Conservation (phyloP, 2,888 invertebrate genomes). For the Ochropleura leucogaster region DNA sequence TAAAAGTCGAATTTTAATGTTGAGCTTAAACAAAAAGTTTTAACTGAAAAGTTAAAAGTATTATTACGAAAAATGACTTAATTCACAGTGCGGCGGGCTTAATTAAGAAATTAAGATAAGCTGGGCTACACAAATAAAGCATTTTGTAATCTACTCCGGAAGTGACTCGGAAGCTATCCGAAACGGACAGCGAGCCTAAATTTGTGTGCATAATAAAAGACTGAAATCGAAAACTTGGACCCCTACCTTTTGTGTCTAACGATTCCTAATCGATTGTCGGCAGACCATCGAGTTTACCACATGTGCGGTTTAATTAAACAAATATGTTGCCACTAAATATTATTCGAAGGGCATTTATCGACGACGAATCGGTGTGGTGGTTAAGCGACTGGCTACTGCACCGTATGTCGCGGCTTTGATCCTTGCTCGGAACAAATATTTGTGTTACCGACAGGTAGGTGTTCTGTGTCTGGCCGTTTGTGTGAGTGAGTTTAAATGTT, state of each 20-base stretch:
- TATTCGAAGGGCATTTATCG: not conserved
- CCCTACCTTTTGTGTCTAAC: conserved; percentile 68
- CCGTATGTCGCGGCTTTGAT: too few relatives aligned
- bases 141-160: conserved; percentile 86
- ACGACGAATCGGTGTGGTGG: too few relatives aligned
- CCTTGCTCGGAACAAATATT: too few relatives aligned
- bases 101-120: conserved; percentile 89
- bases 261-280: conserved; percentile 38
- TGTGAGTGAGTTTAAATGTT: too few relatives aligned
- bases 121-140: conserved; percentile 81
- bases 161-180: conserved; percentile 84
- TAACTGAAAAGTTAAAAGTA: conserved; percentile 54
- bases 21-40: conserved; percentile 46
- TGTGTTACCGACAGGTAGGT: too few relatives aligned
- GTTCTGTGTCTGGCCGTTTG: too few relatives aligned
- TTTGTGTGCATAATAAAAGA: conserved; percentile 83
- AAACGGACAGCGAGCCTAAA: conserved; percentile 77
- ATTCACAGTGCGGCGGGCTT: conserved; percentile 75
- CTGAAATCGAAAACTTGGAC: conserved; percentile 71
- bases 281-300: not conserved
- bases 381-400: too few relatives aligned
- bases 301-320: conserved; percentile 7
- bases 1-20: conserved; percentile 64
- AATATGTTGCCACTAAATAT: conserved; percentile 3
- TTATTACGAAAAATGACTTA: conserved; percentile 73